phyloP scores from a whole-genome alignment of 1,140 invertebrate genomes.

The Drosophila sturtevanti region DNA sequence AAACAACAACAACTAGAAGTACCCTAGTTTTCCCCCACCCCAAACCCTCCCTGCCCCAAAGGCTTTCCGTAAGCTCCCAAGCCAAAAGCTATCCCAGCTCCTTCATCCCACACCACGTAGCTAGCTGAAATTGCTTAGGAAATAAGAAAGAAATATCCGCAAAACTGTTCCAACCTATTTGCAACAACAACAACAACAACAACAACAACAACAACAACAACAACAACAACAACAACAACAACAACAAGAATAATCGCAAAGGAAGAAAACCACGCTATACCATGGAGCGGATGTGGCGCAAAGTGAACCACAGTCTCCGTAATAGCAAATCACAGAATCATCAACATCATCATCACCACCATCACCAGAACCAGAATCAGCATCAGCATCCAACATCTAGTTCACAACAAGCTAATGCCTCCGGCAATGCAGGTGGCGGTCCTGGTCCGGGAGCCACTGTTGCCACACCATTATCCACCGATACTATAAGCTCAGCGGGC shows the following conservation, averaged over 20 bases:
- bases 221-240: conserved; percentile 8
- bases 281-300: conserved; percentile 82
- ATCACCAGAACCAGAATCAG: not conserved
- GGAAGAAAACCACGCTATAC: not conserved
- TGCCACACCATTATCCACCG: conserved; percentile 66
- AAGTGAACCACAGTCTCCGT: conserved; percentile 81
- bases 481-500: conserved; percentile 74
- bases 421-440: conserved; percentile 3
- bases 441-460: conserved; percentile 2
- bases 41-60: not conserved
- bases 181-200: too few relatives aligned
- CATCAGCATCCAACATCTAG: not conserved
- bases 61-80: too few relatives aligned
- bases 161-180: too few relatives aligned
- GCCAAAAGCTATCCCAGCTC: not conserved
- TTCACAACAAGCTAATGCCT: conserved; percentile 14
- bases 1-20: conserved; percentile 23
- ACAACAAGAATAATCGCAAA: conserved; percentile 10
- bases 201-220: conserved; percentile 9
- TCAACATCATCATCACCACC: conserved; percentile 6
- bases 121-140: conserved; percentile 57
- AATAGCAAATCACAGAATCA: conserved; percentile 61
- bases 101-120: conserved; percentile 36
- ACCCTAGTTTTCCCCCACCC: conserved; percentile 14
- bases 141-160: not conserved